A percentile compares a stretch with the other conserved stretches of the same genome.
Evolutionary conservation across 2,797 vertebrate species (phyloP).

Genomic region (Varecia variegata): DNA sequence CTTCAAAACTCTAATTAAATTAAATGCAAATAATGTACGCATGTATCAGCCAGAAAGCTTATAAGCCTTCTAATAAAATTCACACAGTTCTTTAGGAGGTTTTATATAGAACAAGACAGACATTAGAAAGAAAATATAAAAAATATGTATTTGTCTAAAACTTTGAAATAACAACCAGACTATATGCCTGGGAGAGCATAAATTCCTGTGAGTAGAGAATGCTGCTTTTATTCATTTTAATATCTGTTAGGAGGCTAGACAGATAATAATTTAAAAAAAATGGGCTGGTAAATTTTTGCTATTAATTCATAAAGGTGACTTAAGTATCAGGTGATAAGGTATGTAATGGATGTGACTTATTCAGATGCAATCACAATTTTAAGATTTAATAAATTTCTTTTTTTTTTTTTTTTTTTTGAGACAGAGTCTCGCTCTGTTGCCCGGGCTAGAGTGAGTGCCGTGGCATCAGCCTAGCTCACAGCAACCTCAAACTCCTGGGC

Average conservation of each 20-base stretch:
- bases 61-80: conserved; percentile 30
- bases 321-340: not conserved
- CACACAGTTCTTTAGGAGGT: not conserved
- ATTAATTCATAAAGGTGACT: not conserved
- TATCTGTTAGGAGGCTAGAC: not conserved
- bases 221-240: not conserved
- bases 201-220: not conserved
- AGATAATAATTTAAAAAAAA: not conserved
- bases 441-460: too few species aligned
- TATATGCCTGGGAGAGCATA: not conserved
- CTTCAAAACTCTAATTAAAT: conserved; percentile 32
- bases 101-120: conserved; percentile 48
- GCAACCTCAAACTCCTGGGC: too few species aligned
- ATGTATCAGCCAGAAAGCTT: conserved; percentile 12
- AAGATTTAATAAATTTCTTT: not conserved
- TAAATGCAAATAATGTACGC: conserved; percentile 2
- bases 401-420: too few species aligned
- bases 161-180: conserved; percentile 22
- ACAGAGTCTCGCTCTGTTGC: too few species aligned
- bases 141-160: not conserved
- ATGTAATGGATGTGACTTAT: not conserved
- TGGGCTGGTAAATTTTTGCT: not conserved
- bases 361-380: not conserved
- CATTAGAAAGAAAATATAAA: not conserved
- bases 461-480: too few species aligned